Evolutionary conservation across 2,113 vertebrate species (phyloP).

Genomic region (Delphinus delphis): DNA sequence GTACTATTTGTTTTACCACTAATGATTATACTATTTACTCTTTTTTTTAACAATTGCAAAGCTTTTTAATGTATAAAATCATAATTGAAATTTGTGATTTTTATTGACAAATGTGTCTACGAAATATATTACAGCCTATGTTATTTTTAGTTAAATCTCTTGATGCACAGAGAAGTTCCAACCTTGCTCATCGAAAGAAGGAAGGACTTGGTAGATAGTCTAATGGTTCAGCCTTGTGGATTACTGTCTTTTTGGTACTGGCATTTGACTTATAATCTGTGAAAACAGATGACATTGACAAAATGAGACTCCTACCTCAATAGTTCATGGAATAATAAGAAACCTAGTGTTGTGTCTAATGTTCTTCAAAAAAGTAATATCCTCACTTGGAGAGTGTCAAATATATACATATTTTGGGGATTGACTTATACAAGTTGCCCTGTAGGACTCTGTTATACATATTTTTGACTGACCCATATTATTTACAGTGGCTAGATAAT

Average conservation of each 20-base stretch:
- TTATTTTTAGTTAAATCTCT: slow-evolving; percentile 68
- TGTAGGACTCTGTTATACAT: slow-evolving; percentile 46
- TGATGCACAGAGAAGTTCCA: not conserved
- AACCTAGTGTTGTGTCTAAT: slow-evolving; percentile 48
- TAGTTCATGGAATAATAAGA: slow-evolving; percentile 76
- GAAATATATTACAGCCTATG: slow-evolving; percentile 62
- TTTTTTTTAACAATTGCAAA: not conserved
- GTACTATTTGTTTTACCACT: slow-evolving; percentile 45
- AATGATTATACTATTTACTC: slow-evolving; percentile 36
- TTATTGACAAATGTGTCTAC: slow-evolving; percentile 49
- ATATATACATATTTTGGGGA: slow-evolving; percentile 1
- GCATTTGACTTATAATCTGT: slow-evolving; percentile 54
- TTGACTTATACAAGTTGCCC: slow-evolving; percentile 56
- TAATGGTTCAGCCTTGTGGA: slow-evolving; percentile 53
- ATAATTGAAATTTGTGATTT: slow-evolving; percentile 56
- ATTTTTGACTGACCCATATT: slow-evolving; percentile 51
- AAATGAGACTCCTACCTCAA: slow-evolving; percentile 84
- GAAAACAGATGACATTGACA: slow-evolving; percentile 60
- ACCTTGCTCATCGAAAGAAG: not conserved
- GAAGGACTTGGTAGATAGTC: not conserved
- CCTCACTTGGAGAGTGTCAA: slow-evolving; percentile 65
- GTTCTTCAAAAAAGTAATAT: slow-evolving; percentile 54
- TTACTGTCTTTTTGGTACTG: slow-evolving; percentile 61
- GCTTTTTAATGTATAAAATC: slow-evolving; percentile 60
- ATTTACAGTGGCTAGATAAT: slow-evolving; percentile 32